Evolutionary conservation across 2,888 invertebrate genomes (phyloP), one percentile per base, ranked within the genome.

Genomic region (Napeogenes inachia): DNA sequence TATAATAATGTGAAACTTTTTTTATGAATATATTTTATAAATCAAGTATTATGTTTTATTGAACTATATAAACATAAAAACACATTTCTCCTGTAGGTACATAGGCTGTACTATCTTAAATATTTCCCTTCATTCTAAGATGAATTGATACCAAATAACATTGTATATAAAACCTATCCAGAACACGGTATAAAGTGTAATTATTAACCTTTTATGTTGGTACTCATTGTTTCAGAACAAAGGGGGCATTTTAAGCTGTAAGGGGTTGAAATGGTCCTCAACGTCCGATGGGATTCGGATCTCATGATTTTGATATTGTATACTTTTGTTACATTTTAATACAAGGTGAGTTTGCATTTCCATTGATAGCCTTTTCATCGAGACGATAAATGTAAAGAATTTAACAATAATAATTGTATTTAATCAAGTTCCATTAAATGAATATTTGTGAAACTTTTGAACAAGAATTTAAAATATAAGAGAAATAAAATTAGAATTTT

Each of bases 281-380:
- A 21, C 50, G 50, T 50, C 50, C 50, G 50, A 50, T 50, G 50
- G 50, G 50, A 50, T 30, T 50, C 30, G 12, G 50, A 50, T 50
- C 50, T 30, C 50, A 50, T 50, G 30, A 30, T 50, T 50, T 50
- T 30, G 30, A 30, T 50, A 50, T 50, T 50, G 50, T 50, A 30
- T 50, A 30, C 50, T 50, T 50, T 50, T 30, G 50, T 50, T 50
- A 50, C 12, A 47, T 50, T 50, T 50, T 50, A 50, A 50, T 50
- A 50, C 8, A 30, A 30, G 50, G 30, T 50, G 50, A 50, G 50
- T 50, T 50, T 50, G 42, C 50, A 50, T 21, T 50, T 50, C 30
- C 50, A 30, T 50, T 50, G 21, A 30, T 50, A 30, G 30, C 30
- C 30, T 10, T 50, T 30, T 50, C 4, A 21, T 50, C 3, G 50